Base-by-base conservation (phyloP, 1,140 invertebrate genomes). In the Spodoptera frugiperda region DNA sequence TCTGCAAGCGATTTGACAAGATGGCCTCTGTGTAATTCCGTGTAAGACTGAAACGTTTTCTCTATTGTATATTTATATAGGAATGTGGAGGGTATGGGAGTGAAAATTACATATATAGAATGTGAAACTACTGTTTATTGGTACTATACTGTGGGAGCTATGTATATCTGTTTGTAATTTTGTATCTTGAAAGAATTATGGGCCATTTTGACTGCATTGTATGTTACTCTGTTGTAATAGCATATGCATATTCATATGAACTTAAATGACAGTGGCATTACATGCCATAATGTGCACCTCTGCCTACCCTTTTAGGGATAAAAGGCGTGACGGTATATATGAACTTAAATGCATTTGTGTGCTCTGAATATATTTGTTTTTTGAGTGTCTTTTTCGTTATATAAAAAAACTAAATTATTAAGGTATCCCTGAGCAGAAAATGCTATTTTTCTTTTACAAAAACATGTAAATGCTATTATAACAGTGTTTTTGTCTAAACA, bases 11-110 rank as follows among this genome's bases (percentile, higher is more conserved):
- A 72, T 39, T 72, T 57, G 39, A 72, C 15, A 57, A 72, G 44
- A 63, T 57, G 68, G 68, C 68, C 68, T 72, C 68, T 55, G 65
- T 53, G 12, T 48, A 68, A 72, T 44, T 72, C 68, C 68, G 68
- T 46, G 68, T 57, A 72, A 72, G 68, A 72, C 68, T 72, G 68
- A 72, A 55, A 39, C 44, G 17, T 57, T 46, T 15, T 53, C 68
- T 57, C 51, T 55, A 14, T 72, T 46, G 53, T 33, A 54, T 72
- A 55, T 55, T 67, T 49, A 49, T 25, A 46, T 65, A 65, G 61
- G 63, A n/a, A 49, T 57, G 21, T 54, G 49, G 15, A 44, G 49
- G 19, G 46, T 49, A 25, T 48, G 63, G 48, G 30, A 54, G 30
- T 70, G 51, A 30, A 54, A 68, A 46, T 33, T 3, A 11, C 48